Conservation (phyloP, 2,888 invertebrate species). For the Hedychridium roseum region DNA sequence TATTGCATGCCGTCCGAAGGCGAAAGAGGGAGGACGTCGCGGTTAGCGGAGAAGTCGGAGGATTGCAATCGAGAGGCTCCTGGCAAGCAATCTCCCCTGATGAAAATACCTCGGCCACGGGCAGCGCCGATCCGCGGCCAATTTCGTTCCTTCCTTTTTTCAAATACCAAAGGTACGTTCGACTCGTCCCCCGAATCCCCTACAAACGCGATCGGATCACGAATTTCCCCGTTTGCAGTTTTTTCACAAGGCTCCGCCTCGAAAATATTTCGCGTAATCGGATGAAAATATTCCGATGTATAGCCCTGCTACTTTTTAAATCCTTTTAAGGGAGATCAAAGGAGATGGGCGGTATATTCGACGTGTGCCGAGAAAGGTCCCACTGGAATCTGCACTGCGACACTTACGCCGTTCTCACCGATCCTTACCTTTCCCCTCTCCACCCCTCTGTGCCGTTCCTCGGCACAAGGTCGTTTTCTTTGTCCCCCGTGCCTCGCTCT, state of each 20-base stretch:
- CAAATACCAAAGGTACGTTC: conserved; percentile 39
- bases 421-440: conserved; percentile 18
- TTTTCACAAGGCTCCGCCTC: no score
- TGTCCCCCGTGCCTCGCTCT: no score
- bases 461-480: no score
- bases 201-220: background rate
- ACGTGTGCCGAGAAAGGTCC: conserved; percentile 26
- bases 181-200: conserved; percentile 17
- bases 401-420: conserved; percentile 33
- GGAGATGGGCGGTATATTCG: conserved; percentile 20
- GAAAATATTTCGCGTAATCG: no score
- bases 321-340: background rate
- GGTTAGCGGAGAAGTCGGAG: no score
- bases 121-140: conserved; percentile 33
- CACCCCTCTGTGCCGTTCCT: conserved; percentile 9
- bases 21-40: conserved; percentile 15
- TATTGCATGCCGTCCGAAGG: background rate
- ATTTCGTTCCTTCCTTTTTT: conserved; percentile 39
- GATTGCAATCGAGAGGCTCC: conserved; percentile 49
- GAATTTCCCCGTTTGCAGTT: no score
- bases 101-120: conserved; percentile 50
- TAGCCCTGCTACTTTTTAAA: no score
- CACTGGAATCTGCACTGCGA: conserved; percentile 40
- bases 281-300: no score
- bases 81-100: conserved; percentile 53